Percentiles rank a stretch among this genome's conserved stretches.
Evolutionary conservation across 2,888 invertebrate species (phyloP).

Genomic region (Fissipunctia ypsillon): DNA sequence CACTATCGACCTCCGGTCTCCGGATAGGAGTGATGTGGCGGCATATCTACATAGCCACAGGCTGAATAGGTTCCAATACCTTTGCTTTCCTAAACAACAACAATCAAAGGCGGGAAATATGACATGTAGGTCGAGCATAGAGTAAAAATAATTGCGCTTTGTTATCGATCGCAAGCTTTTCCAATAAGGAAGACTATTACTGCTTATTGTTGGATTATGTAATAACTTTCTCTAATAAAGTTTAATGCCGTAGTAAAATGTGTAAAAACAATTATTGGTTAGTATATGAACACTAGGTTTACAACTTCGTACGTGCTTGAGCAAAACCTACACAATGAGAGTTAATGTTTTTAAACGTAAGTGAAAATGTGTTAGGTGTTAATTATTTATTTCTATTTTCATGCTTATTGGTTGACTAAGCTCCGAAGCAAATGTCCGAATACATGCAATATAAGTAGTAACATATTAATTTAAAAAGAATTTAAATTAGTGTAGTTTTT

Average conservation of each 20-base stretch:
- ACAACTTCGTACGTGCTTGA: neutral
- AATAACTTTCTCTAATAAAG: conserved; percentile 56
- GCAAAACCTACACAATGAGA: conserved; percentile 15
- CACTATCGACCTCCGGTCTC: too few species aligned
- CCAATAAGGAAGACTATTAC: conserved; percentile 47
- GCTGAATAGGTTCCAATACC: neutral
- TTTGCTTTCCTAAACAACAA: neutral
- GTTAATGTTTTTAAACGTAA: conserved; percentile 16
- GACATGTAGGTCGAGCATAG: conserved; percentile 22
- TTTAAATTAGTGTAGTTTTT: neutral
- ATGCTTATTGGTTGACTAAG: neutral
- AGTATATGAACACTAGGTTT: conserved; percentile 11
- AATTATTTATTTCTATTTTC: neutral
- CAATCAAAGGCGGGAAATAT: conserved; percentile 37
- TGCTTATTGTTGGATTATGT: conserved; percentile 15
- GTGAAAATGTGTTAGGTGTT: conserved; percentile 28
- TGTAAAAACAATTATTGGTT: conserved; percentile 42
- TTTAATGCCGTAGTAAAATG: conserved; percentile 44
- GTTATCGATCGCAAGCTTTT: conserved; percentile 42
- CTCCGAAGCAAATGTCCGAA: neutral
- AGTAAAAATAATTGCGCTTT: conserved; percentile 36
- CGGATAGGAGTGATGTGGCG: too few species aligned
- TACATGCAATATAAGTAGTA: neutral
- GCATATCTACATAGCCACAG: too few species aligned
- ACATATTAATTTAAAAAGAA: too few species aligned